Percentiles rank a stretch among this genome's conserved stretches.
These are phyloP conservation scores for Pocillopora verrucosa DNA, from an alignment of 64 coral and sea anemone species.

Conservation along the genomic window DNA sequence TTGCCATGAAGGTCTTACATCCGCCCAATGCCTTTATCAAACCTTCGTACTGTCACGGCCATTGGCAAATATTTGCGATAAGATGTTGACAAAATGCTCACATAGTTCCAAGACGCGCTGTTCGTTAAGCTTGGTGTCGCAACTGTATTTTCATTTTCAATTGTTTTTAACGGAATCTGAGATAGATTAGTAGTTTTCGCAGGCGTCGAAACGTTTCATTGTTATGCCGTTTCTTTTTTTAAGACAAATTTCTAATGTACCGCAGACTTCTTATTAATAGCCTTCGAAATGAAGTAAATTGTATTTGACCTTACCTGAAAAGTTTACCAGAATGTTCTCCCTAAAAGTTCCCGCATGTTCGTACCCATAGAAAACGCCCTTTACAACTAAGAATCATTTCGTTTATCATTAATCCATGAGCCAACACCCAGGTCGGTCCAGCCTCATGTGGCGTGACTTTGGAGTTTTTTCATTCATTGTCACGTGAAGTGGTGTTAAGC, in stretches of 20 bases:
- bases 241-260: background rate
- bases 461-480: background rate
- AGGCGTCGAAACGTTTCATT: too few relatives aligned
- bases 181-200: too few relatives aligned
- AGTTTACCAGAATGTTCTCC: background rate
- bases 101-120: too few relatives aligned
- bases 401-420: background rate
- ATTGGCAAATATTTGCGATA: too few relatives aligned
- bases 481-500: background rate
- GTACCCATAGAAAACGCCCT: background rate
- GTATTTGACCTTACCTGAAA: background rate
- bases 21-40: too few relatives aligned
- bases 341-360: background rate
- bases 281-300: background rate
- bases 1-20: too few relatives aligned
- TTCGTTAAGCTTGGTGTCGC: too few relatives aligned
- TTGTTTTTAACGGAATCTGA: too few relatives aligned
- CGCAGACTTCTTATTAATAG: background rate
- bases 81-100: too few relatives aligned
- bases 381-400: background rate
- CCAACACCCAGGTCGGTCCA: background rate
- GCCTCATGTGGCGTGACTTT: background rate
- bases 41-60: too few relatives aligned
- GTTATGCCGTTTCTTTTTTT: too few relatives aligned
- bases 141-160: too few relatives aligned